These are phyloP conservation scores for Synanceia verrucosa DNA, from an alignment of 2,797 vertebrate genomes.

Conservation along the genomic window DNA sequence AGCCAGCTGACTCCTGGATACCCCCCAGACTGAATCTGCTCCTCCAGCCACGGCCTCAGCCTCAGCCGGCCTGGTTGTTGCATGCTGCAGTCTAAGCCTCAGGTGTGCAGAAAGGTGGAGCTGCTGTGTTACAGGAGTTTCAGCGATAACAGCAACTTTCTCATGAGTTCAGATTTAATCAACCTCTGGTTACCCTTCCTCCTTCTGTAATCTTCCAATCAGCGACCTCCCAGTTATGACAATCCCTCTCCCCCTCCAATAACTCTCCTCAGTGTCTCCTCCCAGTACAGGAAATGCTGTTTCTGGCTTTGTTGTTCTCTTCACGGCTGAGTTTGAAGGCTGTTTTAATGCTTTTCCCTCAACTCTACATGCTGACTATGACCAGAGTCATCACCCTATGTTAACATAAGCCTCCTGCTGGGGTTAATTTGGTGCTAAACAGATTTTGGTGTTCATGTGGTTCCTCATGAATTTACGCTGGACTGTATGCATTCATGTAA, in stretches of 20 bases:
- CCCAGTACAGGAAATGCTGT: constrained; percentile 55
- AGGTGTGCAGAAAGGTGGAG: constrained; percentile 18
- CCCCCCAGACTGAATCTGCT: constrained; percentile 83
- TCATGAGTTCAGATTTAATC: constrained; percentile 45
- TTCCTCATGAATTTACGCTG: neutral
- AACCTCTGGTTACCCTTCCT: constrained; percentile 7
- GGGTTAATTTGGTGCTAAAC: neutral
- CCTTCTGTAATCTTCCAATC: constrained; percentile 57
- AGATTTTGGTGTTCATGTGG: neutral
- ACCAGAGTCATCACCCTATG: neutral
- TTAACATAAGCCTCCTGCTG: neutral
- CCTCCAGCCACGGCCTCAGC: constrained; percentile 83
- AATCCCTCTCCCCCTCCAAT: constrained; percentile 22
- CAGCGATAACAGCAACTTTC: constrained; percentile 6
- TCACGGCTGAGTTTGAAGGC: neutral
- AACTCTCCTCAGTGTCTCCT: constrained; percentile 33
- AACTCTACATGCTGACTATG: neutral
- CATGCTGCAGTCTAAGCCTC: constrained; percentile 64
- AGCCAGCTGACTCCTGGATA: constrained; percentile 86
- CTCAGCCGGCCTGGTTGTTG: constrained; percentile 79
- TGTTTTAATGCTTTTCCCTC: neutral
- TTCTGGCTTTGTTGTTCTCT: neutral
- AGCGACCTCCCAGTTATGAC: constrained; percentile 4
- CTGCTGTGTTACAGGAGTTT: neutral
- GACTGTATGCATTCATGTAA: neutral